Evolutionary conservation across 2,113 vertebrate species (phyloP).

Genomic region (Psophia crepitans): DNA sequence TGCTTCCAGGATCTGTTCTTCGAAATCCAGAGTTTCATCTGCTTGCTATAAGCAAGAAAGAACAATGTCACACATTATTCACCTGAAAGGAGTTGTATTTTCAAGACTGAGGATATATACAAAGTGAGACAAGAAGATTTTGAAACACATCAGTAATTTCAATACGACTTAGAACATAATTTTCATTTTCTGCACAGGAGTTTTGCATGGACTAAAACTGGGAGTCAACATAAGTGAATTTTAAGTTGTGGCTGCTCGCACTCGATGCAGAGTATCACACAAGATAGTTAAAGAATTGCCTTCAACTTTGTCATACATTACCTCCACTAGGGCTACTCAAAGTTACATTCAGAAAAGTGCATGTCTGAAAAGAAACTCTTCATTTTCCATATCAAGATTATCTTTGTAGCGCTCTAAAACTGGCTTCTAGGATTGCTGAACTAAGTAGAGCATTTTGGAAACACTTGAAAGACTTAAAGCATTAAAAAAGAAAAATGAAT

Average conservation of each 20-base stretch:
- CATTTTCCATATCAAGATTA: background rate
- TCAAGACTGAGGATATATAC: background rate
- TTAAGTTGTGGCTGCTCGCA: background rate
- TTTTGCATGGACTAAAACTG: background rate
- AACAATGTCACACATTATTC: conserved; percentile 16
- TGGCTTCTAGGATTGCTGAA: background rate
- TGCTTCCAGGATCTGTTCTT: conserved; percentile 98
- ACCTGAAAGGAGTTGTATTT: background rate
- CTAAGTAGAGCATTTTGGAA: background rate
- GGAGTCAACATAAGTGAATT: background rate
- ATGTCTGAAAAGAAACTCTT: background rate
- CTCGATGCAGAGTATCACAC: background rate
- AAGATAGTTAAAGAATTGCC: background rate
- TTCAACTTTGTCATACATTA: background rate
- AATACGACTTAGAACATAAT: background rate
- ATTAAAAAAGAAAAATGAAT: background rate
- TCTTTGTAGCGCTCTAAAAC: background rate
- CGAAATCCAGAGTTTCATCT: conserved; percentile 96
- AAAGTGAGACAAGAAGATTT: background rate
- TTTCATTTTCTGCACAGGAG: background rate
- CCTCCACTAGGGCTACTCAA: background rate
- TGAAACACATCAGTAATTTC: background rate
- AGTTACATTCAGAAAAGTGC: background rate
- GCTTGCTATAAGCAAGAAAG: conserved; percentile 88
- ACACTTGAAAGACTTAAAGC: background rate